Evolutionary conservation across 2,113 vertebrate genomes (phyloP).

Genomic region (Perca schrenkii): DNA sequence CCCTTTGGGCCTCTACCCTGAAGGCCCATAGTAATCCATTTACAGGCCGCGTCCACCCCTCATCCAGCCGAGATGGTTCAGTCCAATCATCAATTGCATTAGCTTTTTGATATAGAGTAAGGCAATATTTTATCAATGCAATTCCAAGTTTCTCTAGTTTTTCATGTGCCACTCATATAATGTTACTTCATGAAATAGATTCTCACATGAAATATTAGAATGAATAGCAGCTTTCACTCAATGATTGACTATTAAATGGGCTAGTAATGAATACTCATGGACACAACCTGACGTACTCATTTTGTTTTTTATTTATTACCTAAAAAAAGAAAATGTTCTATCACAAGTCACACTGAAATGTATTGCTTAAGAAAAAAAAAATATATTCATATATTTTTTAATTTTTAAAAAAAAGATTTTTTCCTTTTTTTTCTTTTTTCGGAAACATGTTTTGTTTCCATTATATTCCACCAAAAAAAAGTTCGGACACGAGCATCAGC

Average conservation of each 20-base stretch:
- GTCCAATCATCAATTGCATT: slow-evolving; percentile 40
- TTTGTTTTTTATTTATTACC: slow-evolving; percentile 87
- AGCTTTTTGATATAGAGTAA: slow-evolving; percentile 39
- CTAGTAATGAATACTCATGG: slow-evolving; percentile 58
- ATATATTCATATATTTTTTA: slow-evolving; percentile 86
- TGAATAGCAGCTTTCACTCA: slow-evolving; percentile 37
- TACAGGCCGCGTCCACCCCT: not conserved
- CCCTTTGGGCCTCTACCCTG: not conserved
- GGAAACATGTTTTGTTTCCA: slow-evolving; percentile 81
- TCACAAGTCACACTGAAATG: slow-evolving; percentile 92
- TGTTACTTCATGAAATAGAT: slow-evolving; percentile 55
- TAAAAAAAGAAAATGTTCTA: slow-evolving; percentile 89
- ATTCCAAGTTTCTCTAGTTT: slow-evolving; percentile 16
- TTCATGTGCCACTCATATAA: slow-evolving; percentile 34
- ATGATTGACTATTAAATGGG: slow-evolving; percentile 32
- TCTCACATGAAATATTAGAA: slow-evolving; percentile 58
- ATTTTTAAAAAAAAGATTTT: slow-evolving; percentile 33
- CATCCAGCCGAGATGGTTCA: slow-evolving; percentile 22
- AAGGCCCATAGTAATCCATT: not conserved
- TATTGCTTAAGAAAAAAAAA: slow-evolving; percentile 91
- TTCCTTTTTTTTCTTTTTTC: slow-evolving; percentile 62
- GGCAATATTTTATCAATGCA: slow-evolving; percentile 61
- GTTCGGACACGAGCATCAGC: slow-evolving; percentile 76
- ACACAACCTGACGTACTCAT: slow-evolving; percentile 69
- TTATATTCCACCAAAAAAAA: slow-evolving; percentile 86